phyloP scores from a whole-genome alignment of 1,140 invertebrate species.

The Adelges cooleyi region DNA sequence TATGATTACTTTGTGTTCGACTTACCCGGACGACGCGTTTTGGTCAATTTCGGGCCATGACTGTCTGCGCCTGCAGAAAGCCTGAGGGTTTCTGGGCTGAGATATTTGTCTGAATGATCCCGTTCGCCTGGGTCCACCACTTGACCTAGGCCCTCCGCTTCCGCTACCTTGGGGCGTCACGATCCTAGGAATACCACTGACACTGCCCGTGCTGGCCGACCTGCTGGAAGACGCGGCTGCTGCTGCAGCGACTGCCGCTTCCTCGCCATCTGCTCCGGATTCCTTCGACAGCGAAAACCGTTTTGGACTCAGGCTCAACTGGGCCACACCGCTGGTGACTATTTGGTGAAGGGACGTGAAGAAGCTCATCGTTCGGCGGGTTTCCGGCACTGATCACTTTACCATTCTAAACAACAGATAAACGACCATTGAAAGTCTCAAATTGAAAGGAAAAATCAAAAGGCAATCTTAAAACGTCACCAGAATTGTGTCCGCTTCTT shows the following conservation, averaged over 20 bases:
- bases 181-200: conserved; percentile 39
- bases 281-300: conserved; percentile 60
- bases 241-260: conserved; percentile 37
- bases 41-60: conserved; percentile 73
- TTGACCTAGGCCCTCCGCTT: conserved; percentile 39
- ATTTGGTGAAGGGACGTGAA: conserved; percentile 68
- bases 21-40: conserved; percentile 64
- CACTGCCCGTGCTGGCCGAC: conserved; percentile 28
- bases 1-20: conserved; percentile 23
- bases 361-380: conserved; percentile 54
- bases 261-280: conserved; percentile 36
- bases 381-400: background rate
- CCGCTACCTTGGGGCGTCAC: conserved; percentile 49
- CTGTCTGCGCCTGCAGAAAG: conserved; percentile 59
- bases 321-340: conserved; percentile 64
- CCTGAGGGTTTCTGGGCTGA: conserved; percentile 44
- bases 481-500: too few relatives aligned
- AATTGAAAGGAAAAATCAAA: too few relatives aligned
- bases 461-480: too few relatives aligned
- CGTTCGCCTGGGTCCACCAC: conserved; percentile 36
- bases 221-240: conserved; percentile 35
- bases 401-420: too few relatives aligned
- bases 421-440: too few relatives aligned
- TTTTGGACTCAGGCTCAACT: conserved; percentile 60
- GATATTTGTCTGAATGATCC: conserved; percentile 42